These are phyloP conservation scores for Diceros bicornis DNA, from an alignment of 2,797 vertebrate genomes.

Conservation along the genomic window DNA sequence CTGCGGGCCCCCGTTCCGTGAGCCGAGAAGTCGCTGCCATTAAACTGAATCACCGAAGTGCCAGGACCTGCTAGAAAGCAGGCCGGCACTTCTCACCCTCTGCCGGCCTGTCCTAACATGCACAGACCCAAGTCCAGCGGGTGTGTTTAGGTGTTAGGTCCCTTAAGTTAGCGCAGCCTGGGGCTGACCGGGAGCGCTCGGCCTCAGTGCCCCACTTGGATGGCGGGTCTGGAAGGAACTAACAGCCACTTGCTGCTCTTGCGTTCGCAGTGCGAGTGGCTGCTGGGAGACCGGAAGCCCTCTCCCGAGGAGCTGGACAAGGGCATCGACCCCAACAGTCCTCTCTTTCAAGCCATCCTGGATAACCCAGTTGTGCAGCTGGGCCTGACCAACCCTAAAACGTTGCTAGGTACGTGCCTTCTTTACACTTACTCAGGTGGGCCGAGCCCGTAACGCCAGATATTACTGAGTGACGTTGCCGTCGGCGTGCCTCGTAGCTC, in stretches of 20 bases:
- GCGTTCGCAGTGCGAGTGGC: slow-evolving; percentile 96
- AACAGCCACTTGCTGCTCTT: slow-evolving; percentile 14
- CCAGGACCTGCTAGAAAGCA: neutral
- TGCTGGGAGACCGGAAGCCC: slow-evolving; percentile 98
- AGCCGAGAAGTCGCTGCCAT: accelerated
- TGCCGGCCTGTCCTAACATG: accelerated
- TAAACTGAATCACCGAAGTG: neutral
- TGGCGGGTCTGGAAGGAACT: accelerated
- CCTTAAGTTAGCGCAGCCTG: neutral
- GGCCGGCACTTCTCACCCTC: accelerated
- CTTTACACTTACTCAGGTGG: accelerated
- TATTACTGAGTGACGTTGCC: accelerated
- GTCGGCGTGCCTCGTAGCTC: neutral
- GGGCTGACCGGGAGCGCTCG: neutral
- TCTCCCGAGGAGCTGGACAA: slow-evolving; percentile 98
- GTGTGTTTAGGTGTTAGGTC: neutral
- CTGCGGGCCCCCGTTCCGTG: accelerated
- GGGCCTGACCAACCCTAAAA: slow-evolving; percentile 99
- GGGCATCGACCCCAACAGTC: slow-evolving; percentile 97
- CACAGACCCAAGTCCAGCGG: accelerated
- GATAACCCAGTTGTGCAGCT: slow-evolving; percentile 99
- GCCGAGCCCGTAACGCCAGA: accelerated
- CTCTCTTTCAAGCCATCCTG: slow-evolving; percentile 98
- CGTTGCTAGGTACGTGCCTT: slow-evolving; percentile 93
- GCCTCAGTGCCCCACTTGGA: accelerated